Base-by-base conservation (phyloP, 2,113 vertebrate species). In the Oplegnathus fasciatus region DNA sequence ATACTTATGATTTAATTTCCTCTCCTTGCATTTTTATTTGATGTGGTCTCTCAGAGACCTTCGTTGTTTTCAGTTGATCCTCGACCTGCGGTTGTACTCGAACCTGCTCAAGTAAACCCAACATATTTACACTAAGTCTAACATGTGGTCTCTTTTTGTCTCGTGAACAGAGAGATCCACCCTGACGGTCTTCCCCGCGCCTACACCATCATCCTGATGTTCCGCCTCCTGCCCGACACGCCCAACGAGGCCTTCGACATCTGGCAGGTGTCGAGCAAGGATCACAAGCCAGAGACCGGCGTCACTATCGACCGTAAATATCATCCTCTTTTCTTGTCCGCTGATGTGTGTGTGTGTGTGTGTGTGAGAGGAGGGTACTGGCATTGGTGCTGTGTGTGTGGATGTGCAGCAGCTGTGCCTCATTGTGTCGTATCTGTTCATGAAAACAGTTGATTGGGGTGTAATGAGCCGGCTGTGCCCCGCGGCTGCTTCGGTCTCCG, bases 261-360 rank as follows among this genome's bases (percentile, higher is more conserved):
- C 88, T 99, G 98, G 98, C 98, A 99, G 95, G 96, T 99, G 83
- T 97, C 98, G 17, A 96, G 93, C 94, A 96, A 96, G 85, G 97
- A 97, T 89, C 95, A 98, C 92, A 97, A 97, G 80, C 97, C 98
- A 0, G 97, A 99, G 96, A 96, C 97, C 44, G 98, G 98, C 78
- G 89, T 99, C 85, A 97, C 97, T 48, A 91, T 98, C 26, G 96
- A 99, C 89, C 95, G 98, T 99, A 96, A 98, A 95, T 86, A 42
- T 32, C 62, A 0, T 7, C 34, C 48, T 82, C 20, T 71, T 0
- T 42, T 14, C 40, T 5, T 32, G 1, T 32, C 26, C 32, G 30
- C 2, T 58, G 52, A 17, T 28, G 18, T 58, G 17, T 54, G 20
- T 34, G 46, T 42, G 18, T 60, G 58, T 57, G 22, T 32, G n/a